Evolutionary conservation across 2,113 vertebrate species (phyloP).

Genomic region (Collichthys lucidus): DNA sequence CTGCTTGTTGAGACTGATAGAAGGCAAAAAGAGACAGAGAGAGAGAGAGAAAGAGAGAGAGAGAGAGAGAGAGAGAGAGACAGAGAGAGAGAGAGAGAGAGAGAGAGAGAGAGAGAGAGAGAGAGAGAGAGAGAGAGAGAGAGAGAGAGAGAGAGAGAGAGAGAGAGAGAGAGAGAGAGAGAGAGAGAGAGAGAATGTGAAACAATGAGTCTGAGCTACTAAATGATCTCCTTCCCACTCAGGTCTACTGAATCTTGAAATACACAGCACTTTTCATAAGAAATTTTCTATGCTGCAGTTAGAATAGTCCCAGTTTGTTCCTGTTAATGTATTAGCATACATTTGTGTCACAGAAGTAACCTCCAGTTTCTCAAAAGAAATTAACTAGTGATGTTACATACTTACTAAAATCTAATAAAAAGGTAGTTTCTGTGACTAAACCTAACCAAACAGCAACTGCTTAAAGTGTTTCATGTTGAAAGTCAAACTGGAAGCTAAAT

Average conservation of each 20-base stretch:
- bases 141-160: background rate
- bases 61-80: background rate
- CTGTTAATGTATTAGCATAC: background rate
- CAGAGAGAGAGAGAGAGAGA: too few relatives aligned
- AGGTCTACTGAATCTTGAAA: background rate
- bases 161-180: background rate
- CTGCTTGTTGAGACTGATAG: conserved; percentile 20
- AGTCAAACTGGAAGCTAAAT: too few relatives aligned
- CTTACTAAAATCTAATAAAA: too few relatives aligned
- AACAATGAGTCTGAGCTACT: conserved; percentile 3
- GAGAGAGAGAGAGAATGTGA: background rate
- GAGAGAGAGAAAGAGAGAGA: too few relatives aligned
- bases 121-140: too few relatives aligned
- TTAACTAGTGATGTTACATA: background rate
- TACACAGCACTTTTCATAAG: background rate
- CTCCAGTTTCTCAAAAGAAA: background rate
- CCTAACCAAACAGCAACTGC: too few relatives aligned
- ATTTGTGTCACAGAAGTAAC: background rate
- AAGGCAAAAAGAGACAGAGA: background rate
- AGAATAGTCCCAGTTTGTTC: background rate
- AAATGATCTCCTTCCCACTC: conserved; percentile 14
- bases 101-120: too few relatives aligned
- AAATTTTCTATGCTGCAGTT: too few relatives aligned
- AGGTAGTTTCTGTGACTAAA: too few relatives aligned
- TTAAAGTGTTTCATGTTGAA: too few relatives aligned